Evolutionary conservation across 2,888 invertebrate genomes (phyloP).

Genomic region (Macropis europaea): DNA sequence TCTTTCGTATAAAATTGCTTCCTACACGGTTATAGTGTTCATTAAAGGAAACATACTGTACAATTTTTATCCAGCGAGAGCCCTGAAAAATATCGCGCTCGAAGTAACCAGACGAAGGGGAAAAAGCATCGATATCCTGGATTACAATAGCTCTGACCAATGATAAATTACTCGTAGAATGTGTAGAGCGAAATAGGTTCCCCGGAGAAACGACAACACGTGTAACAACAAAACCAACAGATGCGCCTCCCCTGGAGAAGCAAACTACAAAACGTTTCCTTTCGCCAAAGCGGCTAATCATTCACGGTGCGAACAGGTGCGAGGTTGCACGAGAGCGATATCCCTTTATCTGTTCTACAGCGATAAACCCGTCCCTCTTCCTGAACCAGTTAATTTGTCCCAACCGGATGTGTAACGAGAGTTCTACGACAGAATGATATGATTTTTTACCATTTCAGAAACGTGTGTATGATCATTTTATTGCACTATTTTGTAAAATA

Average conservation of each 20-base stretch:
- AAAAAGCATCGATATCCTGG: constrained; percentile 1
- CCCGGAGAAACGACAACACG: constrained; percentile 25
- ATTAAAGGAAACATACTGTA: no score
- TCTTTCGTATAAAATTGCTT: no score
- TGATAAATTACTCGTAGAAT: constrained; percentile 44
- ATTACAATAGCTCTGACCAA: constrained; percentile 9
- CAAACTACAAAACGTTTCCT: constrained; percentile 31
- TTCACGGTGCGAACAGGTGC: constrained; percentile 60
- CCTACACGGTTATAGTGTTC: no score
- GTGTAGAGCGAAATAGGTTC: constrained; percentile 27
- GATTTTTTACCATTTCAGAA: no score
- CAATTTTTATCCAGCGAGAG: background rate
- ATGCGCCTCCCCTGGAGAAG: constrained; percentile 25
- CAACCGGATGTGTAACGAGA: constrained; percentile 20
- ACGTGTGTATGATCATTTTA: no score
- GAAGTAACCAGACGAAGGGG: background rate
- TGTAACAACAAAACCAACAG: constrained; percentile 47
- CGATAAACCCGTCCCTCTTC: constrained; percentile 61
- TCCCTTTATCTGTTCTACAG: constrained; percentile 43
- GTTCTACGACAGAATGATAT: no score
- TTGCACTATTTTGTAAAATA: no score
- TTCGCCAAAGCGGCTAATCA: constrained; percentile 48
- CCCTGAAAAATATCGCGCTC: background rate
- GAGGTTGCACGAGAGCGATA: constrained; percentile 45
- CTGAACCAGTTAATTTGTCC: constrained; percentile 55